Conservation (phyloP, 2,888 invertebrate species). For the Bellardia pandia region DNA sequence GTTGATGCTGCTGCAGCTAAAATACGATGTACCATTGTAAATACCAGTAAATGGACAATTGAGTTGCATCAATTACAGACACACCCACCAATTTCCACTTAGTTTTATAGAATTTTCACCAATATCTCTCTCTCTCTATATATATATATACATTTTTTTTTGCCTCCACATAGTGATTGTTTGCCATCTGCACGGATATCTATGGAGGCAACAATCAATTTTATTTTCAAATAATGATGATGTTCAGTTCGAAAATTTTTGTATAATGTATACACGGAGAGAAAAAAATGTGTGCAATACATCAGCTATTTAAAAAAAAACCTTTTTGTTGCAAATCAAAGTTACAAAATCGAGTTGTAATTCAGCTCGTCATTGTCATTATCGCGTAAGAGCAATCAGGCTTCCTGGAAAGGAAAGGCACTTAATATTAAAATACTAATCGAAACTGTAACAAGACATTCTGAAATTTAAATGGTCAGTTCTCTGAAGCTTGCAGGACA, state of each 20-base stretch:
- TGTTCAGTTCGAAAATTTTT: constrained; percentile 50
- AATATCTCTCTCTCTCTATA: constrained; percentile 31
- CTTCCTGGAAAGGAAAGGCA: too few species aligned
- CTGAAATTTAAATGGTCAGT: too few species aligned
- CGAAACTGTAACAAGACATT: too few species aligned
- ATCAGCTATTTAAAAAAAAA: too few species aligned
- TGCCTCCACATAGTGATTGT: constrained; percentile 61
- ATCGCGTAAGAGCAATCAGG: too few species aligned
- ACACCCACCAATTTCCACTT: constrained; percentile 72
- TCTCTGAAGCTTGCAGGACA: too few species aligned
- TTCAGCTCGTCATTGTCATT: too few species aligned
- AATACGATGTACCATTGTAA: constrained; percentile 51
- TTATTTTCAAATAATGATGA: constrained; percentile 72
- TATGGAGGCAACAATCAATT: constrained; percentile 71
- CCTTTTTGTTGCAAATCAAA: too few species aligned
- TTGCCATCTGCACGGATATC: constrained; percentile 69
- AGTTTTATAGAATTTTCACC: constrained; percentile 68
- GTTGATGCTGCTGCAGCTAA: constrained; percentile 23
- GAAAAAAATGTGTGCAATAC: background rate
- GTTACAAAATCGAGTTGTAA: too few species aligned
- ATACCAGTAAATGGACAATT: constrained; percentile 65
- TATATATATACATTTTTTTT: background rate
- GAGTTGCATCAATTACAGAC: constrained; percentile 71
- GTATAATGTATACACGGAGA: constrained; percentile 18
- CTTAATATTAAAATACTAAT: too few species aligned